A percentile compares a stretch with the other conserved stretches of the same genome.
Evolutionary conservation across 1,140 invertebrate genomes (phyloP).

Genomic region (Melanaphis sacchari): DNA sequence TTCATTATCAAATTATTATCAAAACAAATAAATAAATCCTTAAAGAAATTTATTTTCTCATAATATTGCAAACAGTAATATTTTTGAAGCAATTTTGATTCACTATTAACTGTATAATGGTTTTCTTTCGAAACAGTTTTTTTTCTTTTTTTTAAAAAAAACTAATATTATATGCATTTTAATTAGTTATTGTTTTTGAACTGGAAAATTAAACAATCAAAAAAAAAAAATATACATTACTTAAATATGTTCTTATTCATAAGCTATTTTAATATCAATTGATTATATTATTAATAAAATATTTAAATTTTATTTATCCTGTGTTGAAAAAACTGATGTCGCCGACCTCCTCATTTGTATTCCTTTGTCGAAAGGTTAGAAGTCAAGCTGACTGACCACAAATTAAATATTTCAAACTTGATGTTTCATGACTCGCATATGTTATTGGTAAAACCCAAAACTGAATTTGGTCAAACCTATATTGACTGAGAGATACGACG

Average conservation of each 20-base stretch:
- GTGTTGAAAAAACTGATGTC: background rate
- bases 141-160: no score
- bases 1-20: no score
- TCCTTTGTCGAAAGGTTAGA: background rate
- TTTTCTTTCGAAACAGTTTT: no score
- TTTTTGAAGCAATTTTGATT: no score
- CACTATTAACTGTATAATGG: no score
- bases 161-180: no score
- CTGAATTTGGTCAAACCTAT: background rate
- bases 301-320: background rate
- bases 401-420: slow-evolving; percentile 6
- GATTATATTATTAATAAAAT: background rate
- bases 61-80: no score
- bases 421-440: background rate
- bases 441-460: background rate
- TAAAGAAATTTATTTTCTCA: no score
- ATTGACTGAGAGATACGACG: background rate
- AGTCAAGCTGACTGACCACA: background rate
- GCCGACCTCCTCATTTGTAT: background rate
- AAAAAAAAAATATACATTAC: no score
- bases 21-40: no score
- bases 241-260: background rate
- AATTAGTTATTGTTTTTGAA: no score
- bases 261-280: background rate
- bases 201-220: no score